Conservation (phyloP, 2,797 vertebrate species). For the Tadarida brasiliensis region DNA sequence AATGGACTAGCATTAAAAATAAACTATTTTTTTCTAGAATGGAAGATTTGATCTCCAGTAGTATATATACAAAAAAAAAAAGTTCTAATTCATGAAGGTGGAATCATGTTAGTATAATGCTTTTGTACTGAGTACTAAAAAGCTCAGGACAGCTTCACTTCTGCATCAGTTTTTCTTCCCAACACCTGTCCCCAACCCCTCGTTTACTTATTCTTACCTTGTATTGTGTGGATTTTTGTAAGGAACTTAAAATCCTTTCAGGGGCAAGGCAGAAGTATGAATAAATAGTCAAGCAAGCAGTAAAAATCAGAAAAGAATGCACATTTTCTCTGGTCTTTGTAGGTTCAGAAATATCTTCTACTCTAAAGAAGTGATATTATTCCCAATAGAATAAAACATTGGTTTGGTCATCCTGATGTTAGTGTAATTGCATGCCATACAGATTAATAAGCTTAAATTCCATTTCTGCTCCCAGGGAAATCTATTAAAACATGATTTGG, state of each 20-base stretch:
- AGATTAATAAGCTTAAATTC: slow-evolving; percentile 51
- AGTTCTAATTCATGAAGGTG: neutral
- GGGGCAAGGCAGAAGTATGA: neutral
- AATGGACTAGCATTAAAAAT: neutral
- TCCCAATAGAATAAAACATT: slow-evolving; percentile 35
- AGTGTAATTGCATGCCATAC: neutral
- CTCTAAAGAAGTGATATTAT: slow-evolving; percentile 6
- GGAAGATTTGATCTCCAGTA: neutral
- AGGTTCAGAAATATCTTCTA: slow-evolving; percentile 1
- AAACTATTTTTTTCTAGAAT: neutral
- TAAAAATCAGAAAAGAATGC: neutral
- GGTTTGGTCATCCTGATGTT: slow-evolving; percentile 30
- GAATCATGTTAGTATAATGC: neutral
- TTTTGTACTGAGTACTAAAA: neutral
- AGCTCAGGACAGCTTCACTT: neutral
- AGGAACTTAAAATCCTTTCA: neutral
- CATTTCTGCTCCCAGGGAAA: slow-evolving; percentile 57
- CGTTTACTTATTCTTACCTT: neutral
- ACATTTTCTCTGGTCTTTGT: neutral
- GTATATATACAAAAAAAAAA: neutral
- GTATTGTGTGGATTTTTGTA: neutral
- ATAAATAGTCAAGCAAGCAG: neutral
- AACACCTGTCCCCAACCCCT: neutral
- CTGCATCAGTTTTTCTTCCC: neutral
- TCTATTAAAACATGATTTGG: slow-evolving; percentile 14